phyloP scores from a whole-genome alignment of 1,140 invertebrate genomes.

The Glomeris maerens region DNA sequence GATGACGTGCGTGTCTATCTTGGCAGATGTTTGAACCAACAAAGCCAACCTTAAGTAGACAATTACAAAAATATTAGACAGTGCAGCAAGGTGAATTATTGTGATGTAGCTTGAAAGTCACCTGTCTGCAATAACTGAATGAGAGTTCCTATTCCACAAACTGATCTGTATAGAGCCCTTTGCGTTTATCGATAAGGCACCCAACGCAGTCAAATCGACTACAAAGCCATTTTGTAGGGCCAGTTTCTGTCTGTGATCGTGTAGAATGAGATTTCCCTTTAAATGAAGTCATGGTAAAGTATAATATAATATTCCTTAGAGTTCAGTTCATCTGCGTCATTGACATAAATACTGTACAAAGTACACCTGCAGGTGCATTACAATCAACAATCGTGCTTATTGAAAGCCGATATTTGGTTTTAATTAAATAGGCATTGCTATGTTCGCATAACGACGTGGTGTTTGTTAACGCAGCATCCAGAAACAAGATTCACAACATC shows the following conservation, averaged over 20 bases:
- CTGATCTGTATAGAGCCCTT: constrained; percentile 70
- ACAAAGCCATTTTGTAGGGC: constrained; percentile 58
- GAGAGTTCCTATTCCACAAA: constrained; percentile 71
- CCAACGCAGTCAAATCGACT: constrained; percentile 49
- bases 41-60: constrained; percentile 47
- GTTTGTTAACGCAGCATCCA: too few species aligned
- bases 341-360: constrained; percentile 2
- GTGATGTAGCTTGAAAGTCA: constrained; percentile 23
- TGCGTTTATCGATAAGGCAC: constrained; percentile 64
- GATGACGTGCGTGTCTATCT: constrained; percentile 50
- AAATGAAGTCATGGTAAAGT: too few species aligned
- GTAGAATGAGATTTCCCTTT: constrained; percentile 52
- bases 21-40: constrained; percentile 47
- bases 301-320: too few species aligned
- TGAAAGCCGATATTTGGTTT: neutral
- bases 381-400: neutral
- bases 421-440: neutral
- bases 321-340: neutral
- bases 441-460: neutral
- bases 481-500: too few species aligned
- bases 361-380: neutral
- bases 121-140: constrained; percentile 62
- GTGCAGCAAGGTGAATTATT: constrained; percentile 1
- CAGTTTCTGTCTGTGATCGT: constrained; percentile 54
- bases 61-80: constrained; percentile 11